Conservation (phyloP, 2,888 invertebrate genomes). For the Drosophila phalerata region DNA sequence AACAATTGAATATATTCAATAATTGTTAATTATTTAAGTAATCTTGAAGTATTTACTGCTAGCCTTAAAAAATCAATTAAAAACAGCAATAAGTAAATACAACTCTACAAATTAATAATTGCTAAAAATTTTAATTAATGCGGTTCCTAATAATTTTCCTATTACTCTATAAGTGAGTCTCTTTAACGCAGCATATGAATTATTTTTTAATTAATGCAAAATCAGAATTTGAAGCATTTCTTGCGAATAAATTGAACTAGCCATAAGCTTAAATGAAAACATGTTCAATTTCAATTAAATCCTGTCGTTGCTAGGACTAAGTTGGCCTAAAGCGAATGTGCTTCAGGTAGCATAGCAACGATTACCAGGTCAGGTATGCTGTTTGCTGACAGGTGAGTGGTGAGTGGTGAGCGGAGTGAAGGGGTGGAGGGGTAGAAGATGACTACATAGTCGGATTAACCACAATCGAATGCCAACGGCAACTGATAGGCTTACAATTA, state of each 20-base stretch:
- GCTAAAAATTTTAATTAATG: not conserved
- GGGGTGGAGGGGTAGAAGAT: not conserved
- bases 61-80: too few relatives aligned
- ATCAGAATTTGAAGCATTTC: not conserved
- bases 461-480: constrained; percentile 38
- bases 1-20: not conserved
- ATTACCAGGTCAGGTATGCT: constrained; percentile 14
- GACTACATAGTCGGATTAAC: constrained; percentile 18
- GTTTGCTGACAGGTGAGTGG: not conserved
- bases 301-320: not conserved
- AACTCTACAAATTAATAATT: not conserved
- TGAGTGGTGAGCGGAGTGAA: not conserved
- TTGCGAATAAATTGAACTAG: constrained; percentile 15
- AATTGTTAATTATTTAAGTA: not conserved
- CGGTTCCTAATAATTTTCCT: not conserved
- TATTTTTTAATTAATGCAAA: constrained; percentile 7
- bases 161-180: not conserved
- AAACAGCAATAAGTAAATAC: not conserved
- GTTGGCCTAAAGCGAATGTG: constrained; percentile 7
- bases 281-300: constrained; percentile 22
- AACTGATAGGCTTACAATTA: constrained; percentile 52
- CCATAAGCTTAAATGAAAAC: constrained; percentile 3
- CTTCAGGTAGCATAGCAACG: constrained; percentile 33
- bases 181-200: not conserved
- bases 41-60: not conserved